A percentile compares a stretch with the other conserved stretches of the same genome.
phyloP scores from a whole-genome alignment of 2,797 vertebrate species.

The Melanotaenia maccullochi region DNA sequence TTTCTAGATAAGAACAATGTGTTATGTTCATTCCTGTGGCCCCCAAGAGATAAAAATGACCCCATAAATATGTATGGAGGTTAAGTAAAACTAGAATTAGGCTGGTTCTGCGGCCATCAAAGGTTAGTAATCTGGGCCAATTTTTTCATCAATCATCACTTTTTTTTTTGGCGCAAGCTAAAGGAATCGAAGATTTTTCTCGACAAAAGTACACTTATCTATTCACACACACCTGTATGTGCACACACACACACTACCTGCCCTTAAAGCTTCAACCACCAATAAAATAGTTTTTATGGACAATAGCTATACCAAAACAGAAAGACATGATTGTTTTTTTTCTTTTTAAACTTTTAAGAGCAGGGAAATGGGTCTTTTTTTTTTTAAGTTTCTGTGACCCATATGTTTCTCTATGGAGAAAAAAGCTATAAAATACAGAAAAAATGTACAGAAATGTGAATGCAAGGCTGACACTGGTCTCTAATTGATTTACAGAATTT shows the following conservation, averaged over 20 bases:
- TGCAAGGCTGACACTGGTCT: constrained; percentile 76
- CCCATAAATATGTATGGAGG: constrained; percentile 40
- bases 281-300: constrained; percentile 84
- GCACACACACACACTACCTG: constrained; percentile 63
- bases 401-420: constrained; percentile 61
- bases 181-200: constrained; percentile 36
- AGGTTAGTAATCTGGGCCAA: constrained; percentile 73
- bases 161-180: constrained; percentile 35
- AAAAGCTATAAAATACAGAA: constrained; percentile 61
- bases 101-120: constrained; percentile 41
- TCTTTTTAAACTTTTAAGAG: constrained; percentile 34
- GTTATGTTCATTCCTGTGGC: constrained; percentile 79
- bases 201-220: constrained; percentile 56
- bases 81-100: constrained; percentile 41
- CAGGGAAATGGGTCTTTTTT: constrained; percentile 64
- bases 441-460: constrained; percentile 74
- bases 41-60: constrained; percentile 45
- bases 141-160: constrained; percentile 51
- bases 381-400: constrained; percentile 43
- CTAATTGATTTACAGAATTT: constrained; percentile 58
- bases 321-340: constrained; percentile 65
- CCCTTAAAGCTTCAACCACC: constrained; percentile 84
- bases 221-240: constrained; percentile 46
- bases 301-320: constrained; percentile 82
- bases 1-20: constrained; percentile 44